Base-by-base conservation (phyloP, 2,888 invertebrate genomes). In the Acleris sparsana region DNA sequence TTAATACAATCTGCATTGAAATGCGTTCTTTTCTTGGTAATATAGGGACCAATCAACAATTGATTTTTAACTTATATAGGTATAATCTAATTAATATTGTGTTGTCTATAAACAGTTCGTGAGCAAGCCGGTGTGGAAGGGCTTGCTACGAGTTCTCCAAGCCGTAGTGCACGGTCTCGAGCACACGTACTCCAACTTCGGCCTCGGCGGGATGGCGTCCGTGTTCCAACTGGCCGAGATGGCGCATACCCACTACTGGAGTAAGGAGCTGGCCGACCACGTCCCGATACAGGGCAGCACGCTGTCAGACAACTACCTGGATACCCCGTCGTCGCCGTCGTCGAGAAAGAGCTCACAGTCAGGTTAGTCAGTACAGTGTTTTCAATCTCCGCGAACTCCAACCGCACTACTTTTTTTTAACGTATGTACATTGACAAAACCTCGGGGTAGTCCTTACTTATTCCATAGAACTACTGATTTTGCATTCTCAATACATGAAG, bases 191-290 rank as follows among this genome's bases (percentile, higher is more conserved):
- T 94, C 96, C 52, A 99, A 98, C 91, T 97, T 97, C 78, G 99
- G 99, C 0, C 93, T 98, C 1, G 99, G 99, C 44, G 99, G 99
- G 22, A 98, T 99, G 97, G 98, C 99, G 4, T 98, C 99, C 0
- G 97, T 98, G 20, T 99, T 98, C 87, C 98, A 99, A 89, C 94
- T 99, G 72, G 96, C 99, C 78, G 99, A 99, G 93, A 98, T 99
- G 81, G 97, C 98, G 3, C 99, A 99, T 86, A 99, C 99, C 0
- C 99, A 99, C 89, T 99, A 96, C 85, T 99, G 98, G 98, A 97
- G 96, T 75, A 97, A 97, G 80, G 98, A 98, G 83, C 84, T 97
- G 9, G 93, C 94, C 0, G 93, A 93, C 49, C 95, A 95, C 71
- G 88, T 87, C 0, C 93, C 93, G 33, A 85, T 93, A 75, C 93